Base-by-base conservation (phyloP, 2,113 vertebrate species). In the Callipepla californica region DNA sequence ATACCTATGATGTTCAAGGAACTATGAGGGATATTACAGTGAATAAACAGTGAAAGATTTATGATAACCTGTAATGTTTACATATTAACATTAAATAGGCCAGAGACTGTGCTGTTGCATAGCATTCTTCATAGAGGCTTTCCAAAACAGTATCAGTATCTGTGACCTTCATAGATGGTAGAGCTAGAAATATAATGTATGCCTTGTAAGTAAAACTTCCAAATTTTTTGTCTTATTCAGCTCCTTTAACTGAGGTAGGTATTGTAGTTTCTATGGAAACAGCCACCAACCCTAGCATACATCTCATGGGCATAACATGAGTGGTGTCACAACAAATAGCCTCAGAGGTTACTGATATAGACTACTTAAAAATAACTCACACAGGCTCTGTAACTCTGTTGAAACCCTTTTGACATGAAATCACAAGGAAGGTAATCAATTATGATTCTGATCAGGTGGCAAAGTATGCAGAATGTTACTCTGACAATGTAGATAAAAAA, bases 241-340 rank as follows among this genome's bases (percentile, higher is more conserved):
- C 70, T 95, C 32, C 47, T 34, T 57, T 80, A 80, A 75, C 45
- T 74, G 89, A 93, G 77, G 32, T 62, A 89, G 47, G 66, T 86
- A 1, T 51, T 73, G 69, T 76, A 61, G 94, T 95, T 95, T 95
- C 95, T 88, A 90, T 94, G 80, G 95, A 93, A 96, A 96, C 92
- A 82, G 51, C 15, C 55, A 66, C 53, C 0, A 5, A 45, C 61
- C 28, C 23, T 76, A 30, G 23, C 70, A 48, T 84, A 45, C 47
- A 89, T 91, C 73, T 94, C 45, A 62, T 92, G 79, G 93, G 69
- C 93, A 96, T 97, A 96, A 96, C 96, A 96, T 93, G 81, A 97
- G 92, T 42, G 62, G 94, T 97, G 94, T 97, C 94, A 96, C 94
- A 95, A 92, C 76, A 92, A 88, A 92, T 81, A 94, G 89, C 75